Evolutionary conservation across 2,888 invertebrate species (phyloP), one percentile per base, ranked within the genome.

Genomic region (Dryobota labecula): DNA sequence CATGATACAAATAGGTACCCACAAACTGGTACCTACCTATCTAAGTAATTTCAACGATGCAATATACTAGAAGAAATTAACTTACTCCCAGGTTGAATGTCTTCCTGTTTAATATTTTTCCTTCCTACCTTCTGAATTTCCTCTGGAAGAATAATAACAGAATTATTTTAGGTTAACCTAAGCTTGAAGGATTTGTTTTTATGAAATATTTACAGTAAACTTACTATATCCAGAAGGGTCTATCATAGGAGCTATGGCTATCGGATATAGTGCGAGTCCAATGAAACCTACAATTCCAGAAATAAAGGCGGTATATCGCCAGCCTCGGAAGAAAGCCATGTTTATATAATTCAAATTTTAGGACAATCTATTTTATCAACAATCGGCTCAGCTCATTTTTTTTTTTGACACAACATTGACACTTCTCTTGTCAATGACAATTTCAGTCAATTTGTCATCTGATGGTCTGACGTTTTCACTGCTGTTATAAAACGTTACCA

Each of bases 181-280:
- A 45, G 6, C 5, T 36, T 18, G 30, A 51, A 30, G 15, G 7
- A 51, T 57, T 66, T 65, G 36, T 69, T 82, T 60, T 58, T 13
- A 51, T 45, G 4, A 33, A 11, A 30, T 13, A 9, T 67, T 1
- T n/a, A 33, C 0, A 18, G 5, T 30, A 54, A 56, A 90, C 97
- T 95, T 95, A 97, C 97, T 97, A 86, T 97, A 98, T 79, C 96
- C 92, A 0, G 97, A 96, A 73, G 97, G 90, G 90, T 97, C 96
- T 6, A 97, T 90, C 96, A 97, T 97, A 8, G 97, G 97, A 60
- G 95, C 92, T 73, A 97, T 94, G 20, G 96, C 96, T 67, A 97
- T 95, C 13, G 97, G 97, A 90, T 97, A 97, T 60, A 97, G 85
- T 7, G 96, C 92, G 13, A 95, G 60, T 70, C 96, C 96, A 70